Evolutionary conservation across 92 coral and sea anemone genomes (phyloP), one percentile per base, ranked within the genome.

Genomic region (Metridium senile): DNA sequence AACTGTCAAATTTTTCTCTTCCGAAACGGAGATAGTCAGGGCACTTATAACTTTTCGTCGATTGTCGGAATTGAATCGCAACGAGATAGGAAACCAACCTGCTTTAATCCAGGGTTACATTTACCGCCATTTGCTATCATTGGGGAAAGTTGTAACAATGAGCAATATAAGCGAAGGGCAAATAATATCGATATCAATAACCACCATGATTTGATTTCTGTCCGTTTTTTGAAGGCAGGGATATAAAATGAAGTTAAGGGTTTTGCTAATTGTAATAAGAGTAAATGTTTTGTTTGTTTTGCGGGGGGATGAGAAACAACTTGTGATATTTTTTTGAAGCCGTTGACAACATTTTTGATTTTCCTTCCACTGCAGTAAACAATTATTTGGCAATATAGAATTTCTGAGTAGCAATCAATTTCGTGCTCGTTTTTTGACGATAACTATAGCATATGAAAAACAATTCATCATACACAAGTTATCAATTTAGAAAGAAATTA

Each of bases 201-300:
- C n/a, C 1, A 13, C 32, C n/a, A 7, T 58, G 57, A 73, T 73
- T 58, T 26, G 68, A 73, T 73, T 73, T 73, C 56, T 35, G 58
- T 53, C 31, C n/a, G 8, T 23, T 54, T 23, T n/a, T n/a, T n/a
- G n/a, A 54, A 6, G 28, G 69, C 11, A 28, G 27, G 45, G 28
- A 63, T 56, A 58, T 58, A 62, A 62, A 33, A 30, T 73, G 11
- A 46, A 57, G 33, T 58, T 49, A 62, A 73, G 53, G 32, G 67
- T 58, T 73, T 58, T 23, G 32, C 30, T 73, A 73, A 73, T 73
- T 73, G 54, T 57, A 58, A 32, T 58, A 73, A 73, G 78, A 33
- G 78, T 58, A 62, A 58, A 73, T 58, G 78, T 33, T 73, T 22
- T 58, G 39, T 73, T 73, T 73, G 78, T 71, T 73, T 73, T 31